These are phyloP conservation scores for Trematomus bernacchii DNA, from an alignment of 2,797 vertebrate species.

Conservation along the genomic window DNA sequence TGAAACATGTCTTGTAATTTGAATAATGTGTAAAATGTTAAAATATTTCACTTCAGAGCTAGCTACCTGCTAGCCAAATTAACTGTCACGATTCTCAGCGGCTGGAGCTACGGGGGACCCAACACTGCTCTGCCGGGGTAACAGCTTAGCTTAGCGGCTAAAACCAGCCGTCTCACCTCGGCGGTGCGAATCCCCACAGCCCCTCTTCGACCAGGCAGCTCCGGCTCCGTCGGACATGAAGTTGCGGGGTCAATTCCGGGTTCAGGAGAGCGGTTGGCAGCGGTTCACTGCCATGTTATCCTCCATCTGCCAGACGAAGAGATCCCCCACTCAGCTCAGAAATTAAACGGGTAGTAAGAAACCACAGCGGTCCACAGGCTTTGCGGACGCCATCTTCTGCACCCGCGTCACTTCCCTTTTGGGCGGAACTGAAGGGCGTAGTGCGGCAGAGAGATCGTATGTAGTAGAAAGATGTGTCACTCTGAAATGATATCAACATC, in stretches of 20 bases:
- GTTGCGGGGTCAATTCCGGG: conserved; percentile 72
- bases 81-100: conserved; percentile 26
- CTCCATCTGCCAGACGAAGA: conserved; percentile 47
- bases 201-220: conserved; percentile 86
- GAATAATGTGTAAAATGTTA: background rate
- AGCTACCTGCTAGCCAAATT: too few species aligned
- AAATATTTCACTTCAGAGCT: background rate
- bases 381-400: conserved; percentile 85
- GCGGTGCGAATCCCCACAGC: conserved; percentile 86
- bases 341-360: conserved; percentile 60
- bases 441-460: conserved; percentile 41
- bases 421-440: conserved; percentile 78
- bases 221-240: conserved; percentile 86
- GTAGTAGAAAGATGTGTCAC: background rate
- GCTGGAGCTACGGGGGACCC: conserved; percentile 28
- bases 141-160: conserved; percentile 65
- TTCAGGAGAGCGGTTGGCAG: conserved; percentile 69
- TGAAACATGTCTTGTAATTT: background rate
- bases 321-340: conserved; percentile 46
- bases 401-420: conserved; percentile 84
- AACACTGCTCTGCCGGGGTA: conserved; percentile 22
- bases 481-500: background rate
- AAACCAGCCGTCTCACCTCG: conserved; percentile 82
- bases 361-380: conserved; percentile 72
- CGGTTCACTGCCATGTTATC: conserved; percentile 59